Percentiles rank a stretch among this genome's conserved stretches.
phyloP scores from a whole-genome alignment of 2,113 vertebrate genomes.

The Talpa occidentalis region DNA sequence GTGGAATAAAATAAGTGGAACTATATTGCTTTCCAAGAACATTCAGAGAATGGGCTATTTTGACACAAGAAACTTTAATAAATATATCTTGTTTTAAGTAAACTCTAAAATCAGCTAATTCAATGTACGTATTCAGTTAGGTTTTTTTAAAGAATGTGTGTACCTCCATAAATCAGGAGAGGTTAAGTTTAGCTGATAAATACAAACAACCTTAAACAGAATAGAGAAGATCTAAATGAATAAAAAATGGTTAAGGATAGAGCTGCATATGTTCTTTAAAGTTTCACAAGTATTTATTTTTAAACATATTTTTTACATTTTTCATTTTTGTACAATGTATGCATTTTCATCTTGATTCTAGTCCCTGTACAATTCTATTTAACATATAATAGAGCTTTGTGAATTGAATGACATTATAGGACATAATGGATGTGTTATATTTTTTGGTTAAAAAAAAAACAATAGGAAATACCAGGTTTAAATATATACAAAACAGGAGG shows the following conservation, averaged over 20 bases:
- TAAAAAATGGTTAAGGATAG: background rate
- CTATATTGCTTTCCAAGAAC: background rate
- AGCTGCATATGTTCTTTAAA: background rate
- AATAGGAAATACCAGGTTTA: background rate
- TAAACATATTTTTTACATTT: no score
- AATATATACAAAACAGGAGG: background rate
- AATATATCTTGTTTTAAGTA: background rate
- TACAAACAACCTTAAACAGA: background rate
- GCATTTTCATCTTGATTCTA: no score
- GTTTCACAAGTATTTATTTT: background rate
- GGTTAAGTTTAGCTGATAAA: background rate
- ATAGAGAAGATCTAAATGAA: background rate
- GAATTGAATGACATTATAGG: background rate
- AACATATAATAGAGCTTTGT: background rate
- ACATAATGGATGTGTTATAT: background rate
- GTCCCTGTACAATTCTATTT: no score
- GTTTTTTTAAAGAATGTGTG: background rate
- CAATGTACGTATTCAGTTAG: background rate
- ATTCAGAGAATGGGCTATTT: background rate
- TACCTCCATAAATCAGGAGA: background rate
- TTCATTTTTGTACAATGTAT: no score
- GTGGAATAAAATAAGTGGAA: background rate
- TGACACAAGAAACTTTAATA: background rate
- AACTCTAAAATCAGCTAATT: background rate
- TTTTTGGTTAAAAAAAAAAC: background rate